Evolutionary conservation across 2,888 invertebrate species (phyloP), one percentile per base, ranked within the genome.

Genomic region (Eumacrocentrus americanus): DNA sequence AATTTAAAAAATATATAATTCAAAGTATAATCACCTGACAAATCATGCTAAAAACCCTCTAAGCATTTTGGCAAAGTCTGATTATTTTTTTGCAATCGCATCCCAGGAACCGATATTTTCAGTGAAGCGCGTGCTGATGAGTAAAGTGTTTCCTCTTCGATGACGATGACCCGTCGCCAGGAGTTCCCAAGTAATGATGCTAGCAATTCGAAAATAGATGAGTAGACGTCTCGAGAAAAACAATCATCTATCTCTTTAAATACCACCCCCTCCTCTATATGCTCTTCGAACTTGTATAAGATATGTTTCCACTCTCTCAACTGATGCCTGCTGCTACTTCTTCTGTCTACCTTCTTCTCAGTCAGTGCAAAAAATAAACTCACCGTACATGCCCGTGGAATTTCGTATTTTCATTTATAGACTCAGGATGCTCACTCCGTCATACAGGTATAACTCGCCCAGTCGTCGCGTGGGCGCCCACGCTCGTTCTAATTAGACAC

Each of bases 401-500:
- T 70, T 67, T 70, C 51, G 54, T 58, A 62, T 65, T 66, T 66
- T 68, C 67, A 65, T 69, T 70, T 69, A 66, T 68, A 70, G 66
- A 66, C 54, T 20, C 54, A 34, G n/a, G 54, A 44, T 54, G 44
- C 29, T 40, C 14, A n/a, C 40, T 16, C 23, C 42, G 29, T 34
- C 42, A 44, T 54, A 54, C n/a, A n/a, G n/a, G n/a, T 25, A 12
- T 34, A 54, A 54, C 34, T 18, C 29, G 20, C 44, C 34, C 25
- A 34, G 23, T 53, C 22, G 37, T 35, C 60, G 47, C 47, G 48
- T 52, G 37, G 46, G 42, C 64, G 61, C 60, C 60, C 57, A 60
- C 63, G 65, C 34, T 35, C 34, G 56, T 60, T 66, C 62, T 66
- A 66, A 66, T 64, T 66, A 61, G 62, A 62, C 60, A 20, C 35